A percentile compares a stretch with the other conserved stretches of the same genome.
Evolutionary conservation across 2,888 invertebrate species (phyloP).

Genomic region (Agriotes lineatus): DNA sequence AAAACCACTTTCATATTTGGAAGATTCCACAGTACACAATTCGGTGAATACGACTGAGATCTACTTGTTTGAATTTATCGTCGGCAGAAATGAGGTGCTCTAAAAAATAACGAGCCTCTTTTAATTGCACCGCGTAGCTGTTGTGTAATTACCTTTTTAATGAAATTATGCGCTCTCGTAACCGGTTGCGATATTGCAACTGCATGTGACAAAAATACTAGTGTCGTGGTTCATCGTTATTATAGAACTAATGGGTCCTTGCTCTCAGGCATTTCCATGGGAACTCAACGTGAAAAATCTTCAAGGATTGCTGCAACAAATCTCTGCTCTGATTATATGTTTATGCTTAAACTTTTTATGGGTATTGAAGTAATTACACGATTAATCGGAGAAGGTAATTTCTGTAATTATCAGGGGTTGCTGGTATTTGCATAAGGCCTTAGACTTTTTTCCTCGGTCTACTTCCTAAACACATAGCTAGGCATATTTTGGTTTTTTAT

Average conservation of each 20-base stretch:
- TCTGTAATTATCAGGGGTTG: neutral
- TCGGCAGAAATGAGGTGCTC: conserved; percentile 6
- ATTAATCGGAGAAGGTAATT: neutral
- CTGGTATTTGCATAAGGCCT: neutral
- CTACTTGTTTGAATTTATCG: too few relatives aligned
- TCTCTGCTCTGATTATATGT: neutral
- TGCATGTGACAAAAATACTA: neutral
- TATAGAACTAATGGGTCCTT: neutral
- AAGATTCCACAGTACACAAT: too few relatives aligned
- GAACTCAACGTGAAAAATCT: too few relatives aligned
- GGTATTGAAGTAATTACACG: neutral
- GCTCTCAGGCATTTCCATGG: neutral
- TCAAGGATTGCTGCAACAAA: too few relatives aligned
- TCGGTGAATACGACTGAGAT: too few relatives aligned
- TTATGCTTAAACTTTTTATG: too few relatives aligned
- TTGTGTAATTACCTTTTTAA: neutral
- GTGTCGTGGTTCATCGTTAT: neutral
- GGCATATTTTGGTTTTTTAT: neutral
- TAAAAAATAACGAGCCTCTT: neutral
- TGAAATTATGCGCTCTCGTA: neutral
- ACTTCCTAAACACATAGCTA: too few relatives aligned
- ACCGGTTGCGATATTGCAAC: neutral
- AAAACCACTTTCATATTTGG: too few relatives aligned
- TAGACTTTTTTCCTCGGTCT: neutral
- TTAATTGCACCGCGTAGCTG: neutral